These are phyloP conservation scores for Hyperoplus lanceolatus DNA, from an alignment of 2,797 vertebrate genomes.

Conservation along the genomic window DNA sequence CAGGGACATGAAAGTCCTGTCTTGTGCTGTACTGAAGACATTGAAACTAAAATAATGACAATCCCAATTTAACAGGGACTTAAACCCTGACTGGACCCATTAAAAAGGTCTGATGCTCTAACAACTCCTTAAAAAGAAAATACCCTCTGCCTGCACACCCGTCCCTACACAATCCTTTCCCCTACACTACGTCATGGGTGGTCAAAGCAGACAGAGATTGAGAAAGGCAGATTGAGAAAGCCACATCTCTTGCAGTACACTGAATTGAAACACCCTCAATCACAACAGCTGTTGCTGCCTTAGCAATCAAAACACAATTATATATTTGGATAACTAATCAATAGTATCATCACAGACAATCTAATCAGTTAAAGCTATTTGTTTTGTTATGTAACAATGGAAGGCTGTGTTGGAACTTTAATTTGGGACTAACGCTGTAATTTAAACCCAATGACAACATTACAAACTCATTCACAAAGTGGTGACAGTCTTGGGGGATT, in stretches of 20 bases:
- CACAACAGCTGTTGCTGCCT: background rate
- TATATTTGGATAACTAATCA: background rate
- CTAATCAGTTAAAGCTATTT: background rate
- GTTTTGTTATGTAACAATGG: background rate
- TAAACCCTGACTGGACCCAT: conserved; percentile 6
- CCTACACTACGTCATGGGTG: background rate
- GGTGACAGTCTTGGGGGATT: background rate
- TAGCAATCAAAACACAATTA: background rate
- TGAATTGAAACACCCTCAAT: background rate
- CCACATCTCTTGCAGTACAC: background rate
- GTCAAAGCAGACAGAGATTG: background rate
- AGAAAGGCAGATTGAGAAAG: background rate
- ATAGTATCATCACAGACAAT: background rate
- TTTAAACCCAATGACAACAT: conserved; percentile 66
- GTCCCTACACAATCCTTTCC: too few species aligned
- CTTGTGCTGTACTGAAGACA: background rate
- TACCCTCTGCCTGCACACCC: too few species aligned
- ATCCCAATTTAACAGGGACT: background rate
- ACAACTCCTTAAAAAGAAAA: background rate
- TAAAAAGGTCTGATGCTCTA: conserved; percentile 16
- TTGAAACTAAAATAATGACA: background rate
- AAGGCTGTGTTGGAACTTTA: conserved; percentile 19
- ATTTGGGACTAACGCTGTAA: conserved; percentile 47
- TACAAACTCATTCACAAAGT: conserved; percentile 10
- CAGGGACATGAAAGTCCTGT: background rate